Percentiles rank a stretch among this genome's conserved stretches.
phyloP scores from a whole-genome alignment of 1,140 invertebrate species.

The Trichonephila clavipes region DNA sequence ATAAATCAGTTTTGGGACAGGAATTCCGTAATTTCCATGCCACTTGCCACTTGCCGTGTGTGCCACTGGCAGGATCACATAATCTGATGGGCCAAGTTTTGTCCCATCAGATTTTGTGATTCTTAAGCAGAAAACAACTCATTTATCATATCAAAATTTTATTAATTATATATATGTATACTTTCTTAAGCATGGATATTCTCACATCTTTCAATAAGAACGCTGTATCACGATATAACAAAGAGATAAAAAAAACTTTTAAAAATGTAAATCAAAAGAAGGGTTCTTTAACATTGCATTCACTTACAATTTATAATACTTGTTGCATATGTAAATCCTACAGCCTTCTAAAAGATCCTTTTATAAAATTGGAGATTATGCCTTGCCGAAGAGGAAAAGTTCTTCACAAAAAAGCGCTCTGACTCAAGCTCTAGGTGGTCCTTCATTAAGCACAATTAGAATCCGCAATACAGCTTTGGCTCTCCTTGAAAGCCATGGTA shows the following conservation, averaged over 20 bases:
- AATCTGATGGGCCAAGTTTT: too few species aligned
- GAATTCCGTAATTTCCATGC: too few species aligned
- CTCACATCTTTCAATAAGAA: too few species aligned
- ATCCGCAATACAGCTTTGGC: neutral
- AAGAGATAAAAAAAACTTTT: neutral
- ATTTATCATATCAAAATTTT: too few species aligned
- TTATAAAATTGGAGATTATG: neutral
- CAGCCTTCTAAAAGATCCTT: neutral
- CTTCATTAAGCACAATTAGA: constrained; percentile 61
- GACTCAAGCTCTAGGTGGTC: constrained; percentile 37
- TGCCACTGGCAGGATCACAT: too few species aligned
- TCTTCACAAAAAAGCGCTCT: neutral
- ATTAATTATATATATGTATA: too few species aligned
- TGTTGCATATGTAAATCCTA: constrained; percentile 9
- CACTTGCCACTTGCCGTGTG: too few species aligned
- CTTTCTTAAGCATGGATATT: too few species aligned
- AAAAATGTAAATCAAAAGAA: neutral
- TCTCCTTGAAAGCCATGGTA: constrained; percentile 57
- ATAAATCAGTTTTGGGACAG: too few species aligned
- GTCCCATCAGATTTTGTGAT: too few species aligned
- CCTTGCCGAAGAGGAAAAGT: neutral
- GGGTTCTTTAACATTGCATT: neutral
- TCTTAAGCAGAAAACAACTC: too few species aligned
- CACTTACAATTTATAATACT: neutral
- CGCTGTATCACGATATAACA: too few species aligned